Percentiles rank a stretch among this genome's conserved stretches.
Conservation (phyloP, 2,113 vertebrate genomes). For the Hemicordylus capensis region DNA sequence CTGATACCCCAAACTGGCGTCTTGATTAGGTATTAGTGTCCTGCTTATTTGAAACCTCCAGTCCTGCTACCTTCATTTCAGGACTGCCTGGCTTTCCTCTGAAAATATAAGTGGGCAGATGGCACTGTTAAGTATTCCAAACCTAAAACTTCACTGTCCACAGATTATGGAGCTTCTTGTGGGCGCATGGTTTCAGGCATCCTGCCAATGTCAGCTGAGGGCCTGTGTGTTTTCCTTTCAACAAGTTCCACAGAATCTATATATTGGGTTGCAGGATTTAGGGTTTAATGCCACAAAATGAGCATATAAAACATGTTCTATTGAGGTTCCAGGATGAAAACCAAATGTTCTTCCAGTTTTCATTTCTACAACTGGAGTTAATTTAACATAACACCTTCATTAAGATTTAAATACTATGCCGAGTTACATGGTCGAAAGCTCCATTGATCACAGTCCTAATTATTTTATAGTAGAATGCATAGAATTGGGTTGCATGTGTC, state of each 20-base stretch:
- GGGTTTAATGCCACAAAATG: background rate
- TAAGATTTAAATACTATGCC: background rate
- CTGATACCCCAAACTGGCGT: background rate
- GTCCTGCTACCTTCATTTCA: background rate
- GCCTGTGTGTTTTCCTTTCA: background rate
- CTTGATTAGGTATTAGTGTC: background rate
- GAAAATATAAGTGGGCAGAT: background rate
- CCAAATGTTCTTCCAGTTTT: background rate
- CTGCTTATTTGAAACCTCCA: background rate
- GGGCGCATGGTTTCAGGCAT: background rate
- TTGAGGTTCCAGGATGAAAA: background rate
- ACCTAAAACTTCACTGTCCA: background rate
- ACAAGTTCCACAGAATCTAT: background rate
- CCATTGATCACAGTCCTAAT: too few relatives aligned
- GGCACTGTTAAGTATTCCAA: background rate
- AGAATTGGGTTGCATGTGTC: background rate
- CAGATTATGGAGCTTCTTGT: background rate
- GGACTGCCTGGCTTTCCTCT: background rate
- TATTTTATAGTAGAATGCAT: background rate
- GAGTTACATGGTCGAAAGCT: too few relatives aligned
- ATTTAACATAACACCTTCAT: background rate
- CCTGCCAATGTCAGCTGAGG: background rate
- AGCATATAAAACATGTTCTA: background rate
- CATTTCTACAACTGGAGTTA: background rate
- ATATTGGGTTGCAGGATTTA: background rate